Base-by-base conservation (phyloP, 1,140 invertebrate genomes). In the Drosophila equinoxialis region DNA sequence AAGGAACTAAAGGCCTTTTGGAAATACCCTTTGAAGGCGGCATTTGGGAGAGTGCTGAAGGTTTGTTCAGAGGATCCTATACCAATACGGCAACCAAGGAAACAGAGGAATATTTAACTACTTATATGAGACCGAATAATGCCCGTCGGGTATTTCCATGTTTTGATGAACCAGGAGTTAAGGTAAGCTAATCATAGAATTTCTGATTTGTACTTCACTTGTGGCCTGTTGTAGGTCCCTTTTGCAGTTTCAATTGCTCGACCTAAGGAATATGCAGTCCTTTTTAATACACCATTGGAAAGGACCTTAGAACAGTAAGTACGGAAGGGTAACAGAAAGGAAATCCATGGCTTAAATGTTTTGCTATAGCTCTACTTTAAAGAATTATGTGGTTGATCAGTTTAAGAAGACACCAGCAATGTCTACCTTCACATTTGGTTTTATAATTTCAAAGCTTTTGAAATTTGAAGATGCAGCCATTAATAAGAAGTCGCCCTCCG, bases 81-180 rank as follows among this genome's bases (percentile, higher is more conserved):
- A 84, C 86, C 0, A 93, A 94, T 60, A 79, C 90, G 1, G 92
- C 92, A 0, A 92, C 92, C 2, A 93, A 94, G 14, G 86, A 93
- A 10, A 91, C 93, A 83, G 92, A 95, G 69, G 93, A 93, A 78
- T 94, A 95, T 75, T 92, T 96, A 2, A 96, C 94, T 0, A 96
- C 97, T 1, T 95, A 97, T 84, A 93, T 98, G 66, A 94, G 97
- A 67, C 95, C 96, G 0, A 96, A 96, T 65, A 95, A 97, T 90
- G 97, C 97, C 0, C 93, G 97, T 23, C 94, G 94, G 35, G 94
- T 97, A 59, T 98, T 99, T 91, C 98, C 98, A 0, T 98, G 97
- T 89, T 98, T 98, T 92, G 98, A 99, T 91, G 97, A 98, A 87
- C 97, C 98, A 0, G 94, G 92, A 1, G 95, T 96, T 72, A 99